phyloP scores from a whole-genome alignment of 2,888 invertebrate species.

The Liodrosophila aerea region DNA sequence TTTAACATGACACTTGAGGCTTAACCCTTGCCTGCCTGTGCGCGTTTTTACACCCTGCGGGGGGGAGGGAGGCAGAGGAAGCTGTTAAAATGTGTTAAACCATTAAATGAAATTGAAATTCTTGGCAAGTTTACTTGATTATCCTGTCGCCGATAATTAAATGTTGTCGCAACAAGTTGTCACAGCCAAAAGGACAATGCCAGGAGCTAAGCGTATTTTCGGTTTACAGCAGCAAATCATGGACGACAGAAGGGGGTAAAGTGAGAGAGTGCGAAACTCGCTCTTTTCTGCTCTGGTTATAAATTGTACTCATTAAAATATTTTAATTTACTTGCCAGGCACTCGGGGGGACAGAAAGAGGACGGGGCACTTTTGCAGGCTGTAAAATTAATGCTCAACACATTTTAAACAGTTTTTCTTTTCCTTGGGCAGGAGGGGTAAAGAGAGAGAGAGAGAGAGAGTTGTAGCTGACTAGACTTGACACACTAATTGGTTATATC shows the following conservation, averaged over 20 bases:
- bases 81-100: constrained; percentile 67
- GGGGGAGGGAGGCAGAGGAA: too few species aligned
- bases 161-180: constrained; percentile 75
- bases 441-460: neutral
- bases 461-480: constrained; percentile 6
- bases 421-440: constrained; percentile 16
- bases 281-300: constrained; percentile 52
- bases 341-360: constrained; percentile 5
- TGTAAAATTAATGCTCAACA: constrained; percentile 60
- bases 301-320: constrained; percentile 78
- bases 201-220: neutral
- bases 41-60: constrained; percentile 2
- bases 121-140: constrained; percentile 77
- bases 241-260: constrained; percentile 13
- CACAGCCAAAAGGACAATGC: constrained; percentile 23
- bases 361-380: neutral
- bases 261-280: neutral
- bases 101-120: constrained; percentile 77
- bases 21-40: constrained; percentile 28
- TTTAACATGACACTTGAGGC: constrained; percentile 76
- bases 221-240: constrained; percentile 1
- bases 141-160: constrained; percentile 77
- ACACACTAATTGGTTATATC: constrained; percentile 66
- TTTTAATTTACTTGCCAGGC: constrained; percentile 74
- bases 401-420: constrained; percentile 39